Evolutionary conservation across 2,113 vertebrate genomes (phyloP).

Genomic region (Odobenus rosmarus): DNA sequence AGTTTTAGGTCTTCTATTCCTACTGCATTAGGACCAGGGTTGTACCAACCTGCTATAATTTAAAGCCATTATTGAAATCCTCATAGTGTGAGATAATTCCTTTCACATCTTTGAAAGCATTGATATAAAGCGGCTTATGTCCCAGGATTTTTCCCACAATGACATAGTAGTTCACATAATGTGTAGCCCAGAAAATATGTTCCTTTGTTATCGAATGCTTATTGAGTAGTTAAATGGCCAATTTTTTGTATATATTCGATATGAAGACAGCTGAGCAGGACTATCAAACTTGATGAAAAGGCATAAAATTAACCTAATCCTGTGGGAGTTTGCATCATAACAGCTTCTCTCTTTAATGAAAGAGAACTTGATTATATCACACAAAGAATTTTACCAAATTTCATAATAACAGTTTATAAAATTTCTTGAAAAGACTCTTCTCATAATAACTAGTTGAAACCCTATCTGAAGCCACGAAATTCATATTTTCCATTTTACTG

Average conservation of each 20-base stretch:
- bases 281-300: not conserved
- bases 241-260: not conserved
- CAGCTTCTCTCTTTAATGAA: not conserved
- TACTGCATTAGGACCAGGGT: not conserved
- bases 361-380: not conserved
- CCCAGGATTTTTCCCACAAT: not conserved
- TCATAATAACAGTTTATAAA: not conserved
- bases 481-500: not conserved
- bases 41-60: slow-evolving; percentile 36
- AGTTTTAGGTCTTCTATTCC: slow-evolving; percentile 1
- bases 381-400: not conserved
- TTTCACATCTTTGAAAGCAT: slow-evolving; percentile 41
- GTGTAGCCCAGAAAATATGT: not conserved
- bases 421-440: not conserved
- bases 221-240: not conserved
- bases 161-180: not conserved
- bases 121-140: not conserved
- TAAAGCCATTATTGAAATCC: slow-evolving; percentile 61
- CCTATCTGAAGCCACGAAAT: not conserved
- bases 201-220: not conserved
- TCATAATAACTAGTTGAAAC: not conserved
- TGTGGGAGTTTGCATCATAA: not conserved
- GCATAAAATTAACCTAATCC: not conserved
- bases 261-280: not conserved
- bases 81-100: slow-evolving; percentile 47